Conservation (phyloP, 2,113 vertebrate species). For the Oryzias celebensis region DNA sequence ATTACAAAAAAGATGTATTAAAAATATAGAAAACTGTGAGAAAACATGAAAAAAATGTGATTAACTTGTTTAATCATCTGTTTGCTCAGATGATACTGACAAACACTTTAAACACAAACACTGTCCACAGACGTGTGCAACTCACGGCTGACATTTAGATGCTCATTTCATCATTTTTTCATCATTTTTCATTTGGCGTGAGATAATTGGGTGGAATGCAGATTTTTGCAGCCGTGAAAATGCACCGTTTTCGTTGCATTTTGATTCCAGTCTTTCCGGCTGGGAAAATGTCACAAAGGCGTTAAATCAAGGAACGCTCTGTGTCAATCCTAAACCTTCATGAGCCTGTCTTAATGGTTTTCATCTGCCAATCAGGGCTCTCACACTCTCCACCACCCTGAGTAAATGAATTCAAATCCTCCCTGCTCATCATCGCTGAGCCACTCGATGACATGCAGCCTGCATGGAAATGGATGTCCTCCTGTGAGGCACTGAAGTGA, state of each 20-base stretch:
- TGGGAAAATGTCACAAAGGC: slow-evolving; percentile 44
- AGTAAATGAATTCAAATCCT: slow-evolving; percentile 69
- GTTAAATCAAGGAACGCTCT: slow-evolving; percentile 59
- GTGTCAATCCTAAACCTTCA: slow-evolving; percentile 62
- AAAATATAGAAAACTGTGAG: too few relatives aligned
- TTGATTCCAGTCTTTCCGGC: slow-evolving; percentile 16
- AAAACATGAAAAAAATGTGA: too few relatives aligned
- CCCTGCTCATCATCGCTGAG: slow-evolving; percentile 36
- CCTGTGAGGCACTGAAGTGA: slow-evolving; percentile 50
- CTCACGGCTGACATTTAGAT: too few relatives aligned
- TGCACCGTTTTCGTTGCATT: slow-evolving; percentile 29
- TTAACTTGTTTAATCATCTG: too few relatives aligned
- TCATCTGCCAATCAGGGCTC: slow-evolving; percentile 66
- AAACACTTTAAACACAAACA: too few relatives aligned
- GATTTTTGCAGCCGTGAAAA: slow-evolving; percentile 21
- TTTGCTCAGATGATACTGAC: too few relatives aligned
- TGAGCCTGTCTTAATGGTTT: slow-evolving; percentile 61
- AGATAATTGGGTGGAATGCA: too few relatives aligned
- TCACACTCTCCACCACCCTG: slow-evolving; percentile 36
- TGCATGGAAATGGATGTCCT: slow-evolving; percentile 65
- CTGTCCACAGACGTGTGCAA: too few relatives aligned
- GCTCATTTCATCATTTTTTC: too few relatives aligned
- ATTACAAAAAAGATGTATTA: too few relatives aligned
- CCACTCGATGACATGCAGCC: slow-evolving; percentile 37
- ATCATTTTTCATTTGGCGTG: too few relatives aligned